Evolutionary conservation across 2,797 vertebrate genomes (phyloP), one percentile per base, ranked within the genome.

Genomic region (Acanthurus lineatus): DNA sequence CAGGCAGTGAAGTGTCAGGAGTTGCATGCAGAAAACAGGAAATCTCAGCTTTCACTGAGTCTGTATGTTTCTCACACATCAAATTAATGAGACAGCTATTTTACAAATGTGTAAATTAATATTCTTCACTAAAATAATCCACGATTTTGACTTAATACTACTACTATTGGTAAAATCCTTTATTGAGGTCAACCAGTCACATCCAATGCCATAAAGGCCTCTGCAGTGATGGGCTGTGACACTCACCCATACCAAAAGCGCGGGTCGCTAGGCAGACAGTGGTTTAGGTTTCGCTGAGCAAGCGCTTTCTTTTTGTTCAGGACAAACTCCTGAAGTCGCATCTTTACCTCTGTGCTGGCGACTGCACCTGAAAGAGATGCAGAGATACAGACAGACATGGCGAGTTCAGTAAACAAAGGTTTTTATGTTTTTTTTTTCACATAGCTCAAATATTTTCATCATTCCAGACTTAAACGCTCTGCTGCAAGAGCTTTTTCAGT

Each of bases 211-310:
- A 11, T n/a, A 6, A 28, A 52, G 20, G 47, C 16, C 16, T 53
- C 51, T 64, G 73, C 15, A 9, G 76, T 49, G 44, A 38, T 62
- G 38, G 42, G 48, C 57, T 19, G 61, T 53, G 86, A 82, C 92
- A 97, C 98, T 97, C 93, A 99, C 98, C 97, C 97, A n/a, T 97
- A 99, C 97, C 97, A 99, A 96, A 96, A 97, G 94, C 97, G 97
- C 3, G 97, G 97, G 90, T 99, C 97, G 0, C 94, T 96, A 89
- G 97, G 96, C 86, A 99, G 95, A 92, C 97, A 97, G 94, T 99
- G 97, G 96, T 99, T 99, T 71, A 99, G 95, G 90, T 92, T 97
- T 75, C 98, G 95, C 88, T 99, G 97, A 73, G 98, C 98, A 91
- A 99, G 94, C 0, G 97, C 98, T 90, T 99, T 99, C 95, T 99